phyloP scores from a whole-genome alignment of 2,113 vertebrate species.

The Myotis brandtii region DNA sequence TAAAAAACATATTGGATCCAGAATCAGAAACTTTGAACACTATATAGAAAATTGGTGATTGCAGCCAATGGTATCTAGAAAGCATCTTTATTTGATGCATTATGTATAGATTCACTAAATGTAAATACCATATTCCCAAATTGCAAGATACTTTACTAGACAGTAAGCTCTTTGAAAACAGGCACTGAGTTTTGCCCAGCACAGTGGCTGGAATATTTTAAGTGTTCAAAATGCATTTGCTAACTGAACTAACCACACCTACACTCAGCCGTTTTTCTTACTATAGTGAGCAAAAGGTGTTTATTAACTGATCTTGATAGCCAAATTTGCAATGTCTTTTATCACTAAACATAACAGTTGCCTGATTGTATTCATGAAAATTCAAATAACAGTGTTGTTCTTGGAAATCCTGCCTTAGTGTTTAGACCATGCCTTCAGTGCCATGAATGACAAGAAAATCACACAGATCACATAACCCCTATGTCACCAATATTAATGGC shows the following conservation, averaged over 20 bases:
- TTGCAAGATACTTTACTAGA: background rate
- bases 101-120: background rate
- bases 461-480: background rate
- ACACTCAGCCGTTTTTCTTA: background rate
- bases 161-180: background rate
- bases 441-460: background rate
- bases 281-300: conserved; percentile 21
- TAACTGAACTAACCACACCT: background rate
- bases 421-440: conserved; percentile 4
- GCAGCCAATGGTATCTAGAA: background rate
- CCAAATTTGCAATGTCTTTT: background rate
- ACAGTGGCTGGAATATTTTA: background rate
- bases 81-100: background rate
- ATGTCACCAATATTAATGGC: background rate
- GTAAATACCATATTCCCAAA: background rate
- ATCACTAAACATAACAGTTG: background rate
- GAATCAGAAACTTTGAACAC: background rate
- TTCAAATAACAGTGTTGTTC: conserved; percentile 17
- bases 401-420: background rate
- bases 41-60: background rate
- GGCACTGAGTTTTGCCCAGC: background rate
- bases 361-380: conserved; percentile 26
- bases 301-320: background rate
- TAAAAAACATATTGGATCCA: background rate
- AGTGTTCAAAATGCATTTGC: conserved; percentile 32